These are phyloP conservation scores for Columba janthina DNA, from an alignment of 2,113 vertebrate species.

Conservation along the genomic window DNA sequence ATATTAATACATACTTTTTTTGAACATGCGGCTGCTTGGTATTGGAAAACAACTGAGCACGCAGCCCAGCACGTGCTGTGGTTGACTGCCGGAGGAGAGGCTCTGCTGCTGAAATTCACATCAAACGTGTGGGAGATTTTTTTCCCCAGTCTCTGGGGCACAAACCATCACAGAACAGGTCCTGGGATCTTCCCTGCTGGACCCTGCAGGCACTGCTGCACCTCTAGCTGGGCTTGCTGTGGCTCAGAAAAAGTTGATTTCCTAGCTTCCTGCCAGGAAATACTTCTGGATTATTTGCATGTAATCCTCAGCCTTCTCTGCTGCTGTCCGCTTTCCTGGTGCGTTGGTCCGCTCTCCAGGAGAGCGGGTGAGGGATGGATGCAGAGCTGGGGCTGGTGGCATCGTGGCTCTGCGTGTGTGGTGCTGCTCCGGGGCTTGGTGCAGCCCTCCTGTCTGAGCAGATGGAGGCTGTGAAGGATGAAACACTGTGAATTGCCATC, in stretches of 20 bases:
- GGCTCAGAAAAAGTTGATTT: neutral
- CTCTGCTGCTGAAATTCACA: neutral
- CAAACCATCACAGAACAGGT: neutral
- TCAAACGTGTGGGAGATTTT: neutral
- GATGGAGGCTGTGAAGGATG: neutral
- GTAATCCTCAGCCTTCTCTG: neutral
- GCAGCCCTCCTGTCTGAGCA: neutral
- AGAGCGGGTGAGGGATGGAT: neutral
- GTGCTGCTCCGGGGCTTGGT: neutral
- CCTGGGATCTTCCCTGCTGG: fast-evolving
- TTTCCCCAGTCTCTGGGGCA: neutral
- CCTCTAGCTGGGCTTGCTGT: fast-evolving
- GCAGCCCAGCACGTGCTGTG: neutral
- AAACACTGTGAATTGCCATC: neutral
- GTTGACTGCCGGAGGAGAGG: neutral
- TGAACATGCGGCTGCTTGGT: neutral
- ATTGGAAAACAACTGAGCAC: fast-evolving
- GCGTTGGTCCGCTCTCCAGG: fast-evolving
- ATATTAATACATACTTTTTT: neutral
- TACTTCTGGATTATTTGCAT: neutral
- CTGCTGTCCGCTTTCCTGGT: neutral
- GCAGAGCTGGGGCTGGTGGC: neutral
- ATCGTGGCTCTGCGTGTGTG: fast-evolving
- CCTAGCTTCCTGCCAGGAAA: neutral
- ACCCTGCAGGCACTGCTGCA: neutral